Evolutionary conservation across 2,797 vertebrate species (phyloP), one percentile per base, ranked within the genome.

Genomic region (Anabas testudineus): DNA sequence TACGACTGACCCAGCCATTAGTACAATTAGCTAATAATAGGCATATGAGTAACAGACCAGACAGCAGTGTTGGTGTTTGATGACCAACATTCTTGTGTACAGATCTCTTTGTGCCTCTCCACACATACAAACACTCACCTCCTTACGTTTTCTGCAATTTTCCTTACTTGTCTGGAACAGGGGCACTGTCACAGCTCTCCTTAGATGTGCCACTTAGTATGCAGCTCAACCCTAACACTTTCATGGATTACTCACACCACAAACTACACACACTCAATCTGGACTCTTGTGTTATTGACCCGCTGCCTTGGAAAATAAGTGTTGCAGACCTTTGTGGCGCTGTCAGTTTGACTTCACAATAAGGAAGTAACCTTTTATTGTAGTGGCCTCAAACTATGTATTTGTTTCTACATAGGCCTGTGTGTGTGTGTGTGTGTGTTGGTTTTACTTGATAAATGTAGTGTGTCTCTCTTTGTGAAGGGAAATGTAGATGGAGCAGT

Each of bases 131-230:
- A 36, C 30, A 32, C 30, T 32, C 30, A n/a, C 34, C 2, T 18
- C 39, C 18, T 7, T 18, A 3, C 13, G 9, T 42, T 34, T 47
- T 22, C 46, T 57, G 19, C 52, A 64, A 14, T 55, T 58, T 63
- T 48, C 56, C 61, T 71, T 52, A 49, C 65, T 72, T 66, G 51
- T 42, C 49, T 70, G 60, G 26, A 77, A 43, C 64, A 47, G 60
- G 15, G 32, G 47, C n/a, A 4, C 16, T 45, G 36, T 83, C 68
- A 59, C 59, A 78, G 48, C 54, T 70, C 61, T 80, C 55, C 16
- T 22, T 52, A 24, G 52, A 68, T 67, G 42, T 41, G 56, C 64
- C 51, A 70, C 56, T 87, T 76, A 51, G 71, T 77, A 76, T 78
- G 57, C 71, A 71, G 73, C 64, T 65, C n/a, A n/a, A 49, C 42